Conservation (phyloP, 35 echinoderm and acorn worm genomes). For the Heliocidaris tuberculata region DNA sequence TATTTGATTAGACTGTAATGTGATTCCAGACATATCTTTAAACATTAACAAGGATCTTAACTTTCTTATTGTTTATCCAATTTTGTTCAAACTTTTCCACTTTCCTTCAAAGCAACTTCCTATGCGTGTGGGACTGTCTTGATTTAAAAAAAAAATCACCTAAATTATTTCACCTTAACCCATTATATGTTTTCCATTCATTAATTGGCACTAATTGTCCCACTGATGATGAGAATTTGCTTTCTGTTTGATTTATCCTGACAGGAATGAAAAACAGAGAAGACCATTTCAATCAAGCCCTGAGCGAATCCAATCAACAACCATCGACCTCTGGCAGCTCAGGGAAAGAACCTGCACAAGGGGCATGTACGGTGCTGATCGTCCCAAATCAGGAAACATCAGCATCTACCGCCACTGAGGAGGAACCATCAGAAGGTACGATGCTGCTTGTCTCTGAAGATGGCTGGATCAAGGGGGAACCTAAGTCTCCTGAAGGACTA, state of each 20-base stretch:
- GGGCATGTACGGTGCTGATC: not conserved
- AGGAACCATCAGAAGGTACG: not conserved
- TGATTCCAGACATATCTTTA: too few species aligned
- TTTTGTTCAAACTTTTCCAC: too few species aligned
- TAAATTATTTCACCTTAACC: too few species aligned
- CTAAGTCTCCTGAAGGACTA: not conserved
- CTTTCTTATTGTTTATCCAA: too few species aligned
- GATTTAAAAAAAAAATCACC: too few species aligned
- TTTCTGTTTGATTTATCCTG: not conserved
- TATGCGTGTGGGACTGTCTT: too few species aligned
- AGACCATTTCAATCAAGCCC: not conserved
- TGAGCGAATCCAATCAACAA: not conserved
- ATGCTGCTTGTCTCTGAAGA: not conserved
- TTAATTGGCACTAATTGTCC: too few species aligned
- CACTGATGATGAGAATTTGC: too few species aligned
- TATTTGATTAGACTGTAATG: too few species aligned
- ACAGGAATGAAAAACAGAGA: conserved; percentile 20
- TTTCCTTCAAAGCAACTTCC: too few species aligned
- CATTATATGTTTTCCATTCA: too few species aligned
- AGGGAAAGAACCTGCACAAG: not conserved
- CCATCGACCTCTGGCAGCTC: not conserved
- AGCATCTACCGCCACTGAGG: not conserved
- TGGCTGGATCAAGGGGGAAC: not conserved
- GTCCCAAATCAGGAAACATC: not conserved
- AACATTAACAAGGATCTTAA: too few species aligned